Conservation (phyloP, 2,113 vertebrate genomes). For the Rhipidura dahli region DNA sequence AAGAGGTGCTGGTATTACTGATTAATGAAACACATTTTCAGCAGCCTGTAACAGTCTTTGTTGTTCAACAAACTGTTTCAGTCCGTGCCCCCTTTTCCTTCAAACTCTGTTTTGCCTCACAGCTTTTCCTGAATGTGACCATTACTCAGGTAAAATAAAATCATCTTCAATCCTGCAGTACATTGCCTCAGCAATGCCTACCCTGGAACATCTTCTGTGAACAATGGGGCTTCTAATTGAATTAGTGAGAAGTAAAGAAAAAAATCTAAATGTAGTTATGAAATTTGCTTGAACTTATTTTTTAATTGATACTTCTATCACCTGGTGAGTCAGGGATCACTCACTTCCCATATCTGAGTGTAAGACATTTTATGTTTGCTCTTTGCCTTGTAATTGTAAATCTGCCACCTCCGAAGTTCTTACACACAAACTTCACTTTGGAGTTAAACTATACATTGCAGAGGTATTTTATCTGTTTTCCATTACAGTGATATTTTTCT, state of each 20-base stretch:
- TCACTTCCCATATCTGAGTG: not conserved
- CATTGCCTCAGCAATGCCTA: not conserved
- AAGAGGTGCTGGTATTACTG: not conserved
- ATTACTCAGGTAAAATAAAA: not conserved
- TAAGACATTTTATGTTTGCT: not conserved
- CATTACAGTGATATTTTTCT: not conserved
- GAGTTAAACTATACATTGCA: not conserved
- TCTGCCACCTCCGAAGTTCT: not conserved
- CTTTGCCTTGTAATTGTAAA: not conserved
- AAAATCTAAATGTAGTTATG: not conserved
- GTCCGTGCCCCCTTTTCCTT: not conserved
- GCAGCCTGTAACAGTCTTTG: not conserved
- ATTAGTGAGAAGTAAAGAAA: not conserved
- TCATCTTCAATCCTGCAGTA: not conserved
- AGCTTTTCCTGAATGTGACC: not conserved
- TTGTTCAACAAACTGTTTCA: not conserved
- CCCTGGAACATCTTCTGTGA: not conserved
- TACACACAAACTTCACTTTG: not conserved
- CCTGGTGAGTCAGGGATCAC: not conserved
- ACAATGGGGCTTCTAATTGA: not conserved
- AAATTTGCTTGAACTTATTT: not conserved
- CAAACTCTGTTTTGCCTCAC: fast-evolving
- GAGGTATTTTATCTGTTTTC: not conserved
- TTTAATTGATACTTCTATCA: not conserved
- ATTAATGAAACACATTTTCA: not conserved